Conservation (phyloP, 2,113 vertebrate species). For the Erythrocercus mccallii region DNA sequence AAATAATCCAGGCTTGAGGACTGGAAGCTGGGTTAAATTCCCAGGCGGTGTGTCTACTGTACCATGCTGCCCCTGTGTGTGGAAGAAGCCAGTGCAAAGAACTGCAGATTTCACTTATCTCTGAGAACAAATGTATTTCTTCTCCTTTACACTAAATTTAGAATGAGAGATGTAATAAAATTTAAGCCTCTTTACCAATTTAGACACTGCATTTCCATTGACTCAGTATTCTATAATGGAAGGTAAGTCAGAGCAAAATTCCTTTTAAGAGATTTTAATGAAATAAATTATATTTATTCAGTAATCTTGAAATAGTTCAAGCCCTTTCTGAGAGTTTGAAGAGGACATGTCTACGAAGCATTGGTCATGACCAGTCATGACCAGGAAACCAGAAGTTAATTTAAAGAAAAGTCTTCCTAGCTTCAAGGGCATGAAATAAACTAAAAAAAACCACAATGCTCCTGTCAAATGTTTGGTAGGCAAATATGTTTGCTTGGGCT, state of each 20-base stretch:
- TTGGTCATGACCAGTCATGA: background rate
- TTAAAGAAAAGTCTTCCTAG: background rate
- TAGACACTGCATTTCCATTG: background rate
- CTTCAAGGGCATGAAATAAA: background rate
- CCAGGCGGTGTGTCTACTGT: background rate
- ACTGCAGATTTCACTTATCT: background rate
- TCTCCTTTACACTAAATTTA: background rate
- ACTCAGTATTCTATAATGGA: background rate
- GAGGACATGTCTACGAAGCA: background rate
- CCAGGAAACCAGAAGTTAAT: background rate
- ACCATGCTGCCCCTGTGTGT: background rate
- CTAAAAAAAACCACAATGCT: background rate
- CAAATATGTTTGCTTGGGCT: background rate
- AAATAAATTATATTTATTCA: background rate
- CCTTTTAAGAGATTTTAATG: background rate
- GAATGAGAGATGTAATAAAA: background rate
- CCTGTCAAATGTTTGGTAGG: background rate
- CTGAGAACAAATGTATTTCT: background rate
- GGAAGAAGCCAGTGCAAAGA: background rate
- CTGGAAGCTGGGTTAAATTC: background rate
- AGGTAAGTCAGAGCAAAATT: background rate
- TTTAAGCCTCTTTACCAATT: background rate
- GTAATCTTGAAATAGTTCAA: background rate
- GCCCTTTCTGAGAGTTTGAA: background rate
- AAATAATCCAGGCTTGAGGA: background rate